A percentile compares a stretch with the other conserved stretches of the same genome.
Conservation (phyloP, 1,140 invertebrate species). For the Cotesia glomerata region DNA sequence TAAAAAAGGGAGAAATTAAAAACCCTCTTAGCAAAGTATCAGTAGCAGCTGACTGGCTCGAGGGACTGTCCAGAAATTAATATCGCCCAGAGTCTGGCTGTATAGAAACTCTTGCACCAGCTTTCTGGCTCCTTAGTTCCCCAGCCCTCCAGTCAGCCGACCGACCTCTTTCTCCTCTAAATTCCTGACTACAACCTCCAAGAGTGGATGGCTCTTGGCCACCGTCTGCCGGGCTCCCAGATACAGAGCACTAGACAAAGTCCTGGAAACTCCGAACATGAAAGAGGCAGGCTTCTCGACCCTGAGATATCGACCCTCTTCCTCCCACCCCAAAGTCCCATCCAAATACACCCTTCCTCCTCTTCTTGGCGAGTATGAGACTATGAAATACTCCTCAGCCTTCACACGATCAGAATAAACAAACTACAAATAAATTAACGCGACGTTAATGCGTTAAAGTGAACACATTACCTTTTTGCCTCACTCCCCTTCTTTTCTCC, state of each 20-base stretch:
- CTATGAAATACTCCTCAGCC: no score
- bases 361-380: no score
- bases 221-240: neutral
- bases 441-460: neutral
- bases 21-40: neutral
- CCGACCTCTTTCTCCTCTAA: neutral
- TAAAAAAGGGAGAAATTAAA: no score
- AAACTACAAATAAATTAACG: slow-evolving; percentile 4
- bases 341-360: neutral
- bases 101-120: slow-evolving; percentile 6
- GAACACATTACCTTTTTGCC: neutral
- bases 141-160: slow-evolving; percentile 2
- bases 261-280: slow-evolving; percentile 31
- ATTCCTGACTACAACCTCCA: slow-evolving; percentile 6
- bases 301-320: slow-evolving; percentile 7
- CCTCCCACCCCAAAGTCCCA: neutral
- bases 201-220: slow-evolving; percentile 30
- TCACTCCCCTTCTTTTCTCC: neutral
- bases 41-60: neutral
- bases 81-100: slow-evolving; percentile 25
- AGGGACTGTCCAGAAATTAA: slow-evolving; percentile 30
- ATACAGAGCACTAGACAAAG: slow-evolving; percentile 22
- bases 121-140: slow-evolving; percentile 17
- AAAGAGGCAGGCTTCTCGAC: slow-evolving; percentile 19
- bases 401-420: neutral